Base-by-base conservation (phyloP, 2,113 vertebrate species). In the Scomber scombrus region DNA sequence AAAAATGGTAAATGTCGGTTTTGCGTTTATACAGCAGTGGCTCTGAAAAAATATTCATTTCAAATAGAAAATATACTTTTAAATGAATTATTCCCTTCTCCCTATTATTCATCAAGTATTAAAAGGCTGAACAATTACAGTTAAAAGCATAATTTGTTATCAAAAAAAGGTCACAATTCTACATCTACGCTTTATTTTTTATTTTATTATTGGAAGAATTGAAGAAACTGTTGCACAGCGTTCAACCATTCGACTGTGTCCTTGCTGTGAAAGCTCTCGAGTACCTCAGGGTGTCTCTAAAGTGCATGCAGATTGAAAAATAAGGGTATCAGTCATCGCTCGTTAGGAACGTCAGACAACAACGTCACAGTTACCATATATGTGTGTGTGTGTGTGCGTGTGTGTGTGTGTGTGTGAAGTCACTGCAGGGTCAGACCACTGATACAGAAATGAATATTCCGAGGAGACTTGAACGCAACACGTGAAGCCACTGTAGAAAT, bases 301-400 rank as follows among this genome's bases (percentile, higher is more conserved):
- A 94, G 93, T 94, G 93, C 93, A 91, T 85, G 81, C 63, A 75
- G 58, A 80, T 56, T 75, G 49, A 80, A 88, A 89, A 87, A 84
- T 80, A 83, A 72, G 61, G 61, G 19, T 65, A 40, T 80, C 69
- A 63, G 62, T 66, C 80, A 65, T 72, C 21, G n/a, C 21, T 23
- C 45, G 11, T 65, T 29, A 51, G 40, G 6, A 56, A 73, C 26
- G 11, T 67, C 62, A 67, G 55, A 63, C 11, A 51, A 11, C 52
- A 51, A 49, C 2, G 0, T 75, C 64, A 26, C n/a, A 19, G 10
- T 71, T 55, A 11, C 10, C 15, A 34, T 34, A 34, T 40, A 8
- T 8, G 8, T 10, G 34, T 10, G 34, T 40, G 34, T 40, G 34
- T 40, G 34, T 3, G 1, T 40, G 34, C 8, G 34, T 3, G 1